Percentiles rank a stretch among this genome's conserved stretches.
Evolutionary conservation across 1,140 invertebrate genomes (phyloP).

Genomic region (Aphaenogaster ashmeadi): DNA sequence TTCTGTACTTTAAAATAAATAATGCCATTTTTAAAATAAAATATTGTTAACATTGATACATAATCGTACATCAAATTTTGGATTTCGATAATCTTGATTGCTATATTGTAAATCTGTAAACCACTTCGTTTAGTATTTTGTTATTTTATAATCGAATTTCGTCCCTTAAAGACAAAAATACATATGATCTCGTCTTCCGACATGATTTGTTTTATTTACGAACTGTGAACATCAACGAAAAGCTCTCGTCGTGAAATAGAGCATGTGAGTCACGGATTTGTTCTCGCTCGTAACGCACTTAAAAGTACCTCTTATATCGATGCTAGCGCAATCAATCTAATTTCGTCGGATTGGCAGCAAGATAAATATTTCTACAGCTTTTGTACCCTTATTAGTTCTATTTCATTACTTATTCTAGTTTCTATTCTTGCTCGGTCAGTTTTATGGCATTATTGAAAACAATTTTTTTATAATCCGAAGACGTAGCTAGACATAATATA

Average conservation of each 20-base stretch:
- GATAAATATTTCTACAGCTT: not conserved
- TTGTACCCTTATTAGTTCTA: not conserved
- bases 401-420: not conserved
- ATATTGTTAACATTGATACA: not conserved
- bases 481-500: not conserved
- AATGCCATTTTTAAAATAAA: not conserved
- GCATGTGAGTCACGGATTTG: slow-evolving; percentile 17
- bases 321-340: not conserved
- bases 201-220: slow-evolving; percentile 21
- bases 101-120: not conserved
- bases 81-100: not conserved
- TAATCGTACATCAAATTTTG: not conserved
- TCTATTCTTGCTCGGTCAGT: not conserved
- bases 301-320: slow-evolving; percentile 18
- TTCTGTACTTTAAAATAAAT: not conserved
- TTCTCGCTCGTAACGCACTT: not conserved
- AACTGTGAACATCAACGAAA: not conserved
- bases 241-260: not conserved
- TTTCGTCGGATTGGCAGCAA: slow-evolving; percentile 10
- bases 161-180: not conserved
- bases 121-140: not conserved
- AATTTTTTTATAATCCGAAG: not conserved
- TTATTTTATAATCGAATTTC: not conserved
- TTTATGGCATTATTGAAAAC: not conserved
- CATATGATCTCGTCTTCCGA: slow-evolving; percentile 5